These are phyloP conservation scores for Gulo gulo DNA, from an alignment of 2,113 vertebrate species.

Conservation along the genomic window DNA sequence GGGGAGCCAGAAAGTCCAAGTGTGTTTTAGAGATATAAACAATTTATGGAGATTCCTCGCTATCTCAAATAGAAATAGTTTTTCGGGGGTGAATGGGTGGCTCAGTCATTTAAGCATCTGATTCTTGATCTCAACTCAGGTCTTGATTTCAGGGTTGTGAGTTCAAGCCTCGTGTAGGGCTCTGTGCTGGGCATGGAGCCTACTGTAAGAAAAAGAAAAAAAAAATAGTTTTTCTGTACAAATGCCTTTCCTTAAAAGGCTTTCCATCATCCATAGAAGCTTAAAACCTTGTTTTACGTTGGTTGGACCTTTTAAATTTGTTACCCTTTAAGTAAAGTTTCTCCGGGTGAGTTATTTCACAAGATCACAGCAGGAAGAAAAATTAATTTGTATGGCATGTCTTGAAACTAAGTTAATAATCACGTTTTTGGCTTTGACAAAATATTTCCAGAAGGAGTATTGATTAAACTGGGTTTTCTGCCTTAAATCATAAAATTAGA, in stretches of 20 bases:
- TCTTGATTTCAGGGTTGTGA: background rate
- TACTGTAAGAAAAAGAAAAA: background rate
- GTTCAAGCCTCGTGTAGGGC: background rate
- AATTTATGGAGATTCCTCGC: background rate
- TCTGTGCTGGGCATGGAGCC: background rate
- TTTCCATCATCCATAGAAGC: conserved; percentile 35
- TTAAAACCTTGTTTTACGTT: background rate
- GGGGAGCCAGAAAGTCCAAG: background rate
- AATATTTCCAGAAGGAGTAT: conserved; percentile 37
- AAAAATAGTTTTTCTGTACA: background rate
- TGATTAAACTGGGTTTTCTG: conserved; percentile 44
- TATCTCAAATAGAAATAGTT: background rate
- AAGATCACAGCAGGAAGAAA: conserved; percentile 16
- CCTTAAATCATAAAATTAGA: conserved; percentile 48
- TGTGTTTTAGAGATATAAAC: conserved; percentile 50
- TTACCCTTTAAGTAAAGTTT: conserved; percentile 40
- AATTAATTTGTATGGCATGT: conserved; percentile 54
- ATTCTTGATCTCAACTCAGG: background rate
- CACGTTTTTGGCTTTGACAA: conserved; percentile 41
- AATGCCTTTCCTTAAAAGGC: conserved; percentile 29
- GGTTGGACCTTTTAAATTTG: conserved; percentile 42
- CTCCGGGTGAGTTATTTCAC: conserved; percentile 5
- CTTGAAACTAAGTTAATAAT: conserved; percentile 26
- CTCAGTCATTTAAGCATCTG: background rate
- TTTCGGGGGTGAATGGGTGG: background rate